Evolutionary conservation across 2,797 vertebrate genomes (phyloP), one percentile per base, ranked within the genome.

Genomic region (Loris lydekkerianus): DNA sequence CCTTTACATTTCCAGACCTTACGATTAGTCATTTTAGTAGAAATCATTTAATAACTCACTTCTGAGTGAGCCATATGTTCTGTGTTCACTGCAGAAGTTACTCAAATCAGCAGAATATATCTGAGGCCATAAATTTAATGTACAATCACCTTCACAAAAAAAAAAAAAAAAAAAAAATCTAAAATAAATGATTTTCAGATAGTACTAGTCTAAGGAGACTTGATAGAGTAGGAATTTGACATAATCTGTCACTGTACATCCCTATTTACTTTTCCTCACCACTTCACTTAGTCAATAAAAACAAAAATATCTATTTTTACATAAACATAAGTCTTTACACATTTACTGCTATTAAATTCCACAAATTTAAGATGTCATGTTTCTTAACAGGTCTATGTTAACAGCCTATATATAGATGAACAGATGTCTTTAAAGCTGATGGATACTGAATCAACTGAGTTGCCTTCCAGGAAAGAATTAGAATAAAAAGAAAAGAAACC

Each of bases 281-380:
- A 31, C 11, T 87, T 14, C 18, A 49, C 17, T 9, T 96, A 73
- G 49, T 78, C 53, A 94, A 76, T 77, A 92, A 92, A 86, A 82
- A 92, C 40, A 95, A 81, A 93, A 96, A 75, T 70, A 75, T 31
- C 82, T 85, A 60, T 37, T 76, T 86, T 60, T 69, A 31, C 46
- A 93, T 23, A 95, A 83, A 34, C 29, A 80, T 5, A 34, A 87
- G 43, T 53, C 80, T 80, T 83, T 49, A 76, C 14, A 27, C 88
- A 82, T 97, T 96, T 96, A 43, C 56, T 56, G 43, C 84, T 92
- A 97, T 0, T 93, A n/a, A 94, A 95, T 96, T 96, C 97, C 91
- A 96, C 96, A 96, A 97, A 97, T 98, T 97, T 98, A 98, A 97
- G 96, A 86, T 95, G 97, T 97, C 97, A 97, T 98, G 78, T 76